Evolutionary conservation across 2,113 vertebrate genomes (phyloP).

Genomic region (Anhinga anhinga): DNA sequence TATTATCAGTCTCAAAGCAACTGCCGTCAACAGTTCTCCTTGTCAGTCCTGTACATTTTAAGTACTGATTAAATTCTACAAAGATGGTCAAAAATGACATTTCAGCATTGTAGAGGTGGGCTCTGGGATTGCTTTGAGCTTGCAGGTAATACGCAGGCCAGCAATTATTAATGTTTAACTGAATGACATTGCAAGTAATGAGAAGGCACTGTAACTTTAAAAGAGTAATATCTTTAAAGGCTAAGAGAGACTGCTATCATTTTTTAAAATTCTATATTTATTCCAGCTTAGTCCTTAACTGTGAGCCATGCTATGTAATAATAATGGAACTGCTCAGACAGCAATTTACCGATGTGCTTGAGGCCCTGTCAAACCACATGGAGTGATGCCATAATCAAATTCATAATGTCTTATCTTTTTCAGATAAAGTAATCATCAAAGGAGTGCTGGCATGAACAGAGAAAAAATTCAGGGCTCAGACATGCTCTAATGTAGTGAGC

Average conservation of each 20-base stretch:
- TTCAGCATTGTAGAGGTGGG: background rate
- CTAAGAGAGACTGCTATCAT: background rate
- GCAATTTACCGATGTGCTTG: constrained; percentile 18
- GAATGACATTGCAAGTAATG: background rate
- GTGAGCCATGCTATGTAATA: background rate
- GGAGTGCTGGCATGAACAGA: constrained; percentile 48
- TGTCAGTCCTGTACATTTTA: background rate
- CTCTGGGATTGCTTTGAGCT: constrained; percentile 41
- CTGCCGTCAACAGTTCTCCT: background rate
- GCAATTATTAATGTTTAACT: constrained; percentile 9
- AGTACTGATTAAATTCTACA: background rate
- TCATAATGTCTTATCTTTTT: constrained; percentile 30
- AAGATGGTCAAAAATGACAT: constrained; percentile 30
- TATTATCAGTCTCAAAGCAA: constrained; percentile 17
- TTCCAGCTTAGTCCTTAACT: constrained; percentile 3
- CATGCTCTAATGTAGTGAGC: constrained; percentile 43
- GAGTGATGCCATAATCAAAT: constrained; percentile 40
- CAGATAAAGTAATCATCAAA: constrained; percentile 40
- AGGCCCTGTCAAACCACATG: constrained; percentile 22
- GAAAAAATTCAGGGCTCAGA: constrained; percentile 52
- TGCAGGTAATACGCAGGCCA: constrained; percentile 38
- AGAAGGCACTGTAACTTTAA: constrained; percentile 28
- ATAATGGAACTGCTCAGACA: constrained; percentile 8
- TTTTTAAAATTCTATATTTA: background rate
- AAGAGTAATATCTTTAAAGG: constrained; percentile 35